Conservation (phyloP, 2,888 invertebrate species). For the Drosophila picticornis region DNA sequence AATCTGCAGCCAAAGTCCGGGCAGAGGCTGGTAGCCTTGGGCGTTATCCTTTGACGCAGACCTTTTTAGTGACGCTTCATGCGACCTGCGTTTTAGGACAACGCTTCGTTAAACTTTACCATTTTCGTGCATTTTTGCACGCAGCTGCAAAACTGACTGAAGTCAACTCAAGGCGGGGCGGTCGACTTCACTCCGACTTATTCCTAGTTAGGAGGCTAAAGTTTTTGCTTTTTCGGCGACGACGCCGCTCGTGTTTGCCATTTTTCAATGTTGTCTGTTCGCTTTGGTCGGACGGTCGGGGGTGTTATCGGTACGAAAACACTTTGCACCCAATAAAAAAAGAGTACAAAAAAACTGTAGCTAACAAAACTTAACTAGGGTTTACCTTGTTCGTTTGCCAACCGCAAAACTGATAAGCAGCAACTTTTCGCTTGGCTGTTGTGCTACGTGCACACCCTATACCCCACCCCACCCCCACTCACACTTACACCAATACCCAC, state of each 20-base stretch:
- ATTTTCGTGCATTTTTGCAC: conserved; percentile 68
- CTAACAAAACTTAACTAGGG: conserved; percentile 56
- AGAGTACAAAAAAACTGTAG: conserved; percentile 17
- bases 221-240: conserved; percentile 37
- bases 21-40: conserved; percentile 29
- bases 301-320: conserved; percentile 69
- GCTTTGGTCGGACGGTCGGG: conserved; percentile 15
- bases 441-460: conserved; percentile 30
- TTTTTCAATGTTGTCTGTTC: conserved; percentile 61
- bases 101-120: conserved; percentile 70
- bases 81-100: conserved; percentile 63
- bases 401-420: conserved; percentile 68
- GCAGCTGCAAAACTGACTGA: conserved; percentile 30
- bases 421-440: conserved; percentile 42
- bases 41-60: conserved; percentile 68
- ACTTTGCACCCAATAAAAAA: conserved; percentile 73
- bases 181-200: neutral
- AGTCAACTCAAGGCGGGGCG: conserved; percentile 7
- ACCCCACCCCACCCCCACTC: neutral
- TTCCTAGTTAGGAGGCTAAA: conserved; percentile 31
- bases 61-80: conserved; percentile 66
- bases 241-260: conserved; percentile 50
- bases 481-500: neutral
- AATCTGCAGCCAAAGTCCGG: conserved; percentile 23
- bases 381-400: conserved; percentile 58